Evolutionary conservation across 2,888 invertebrate species (phyloP).

Genomic region (Allolobophora icterica): DNA sequence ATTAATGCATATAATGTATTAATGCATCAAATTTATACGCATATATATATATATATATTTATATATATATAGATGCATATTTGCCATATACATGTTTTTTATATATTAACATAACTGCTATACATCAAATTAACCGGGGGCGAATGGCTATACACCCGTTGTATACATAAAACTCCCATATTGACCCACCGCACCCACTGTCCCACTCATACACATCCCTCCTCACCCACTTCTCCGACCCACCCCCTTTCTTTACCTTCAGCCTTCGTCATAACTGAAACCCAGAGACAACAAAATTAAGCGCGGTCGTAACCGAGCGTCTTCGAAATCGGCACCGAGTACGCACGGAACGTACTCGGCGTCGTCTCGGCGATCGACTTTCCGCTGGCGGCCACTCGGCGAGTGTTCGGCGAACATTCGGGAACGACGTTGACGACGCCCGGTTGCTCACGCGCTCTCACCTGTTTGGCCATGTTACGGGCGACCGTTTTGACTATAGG

Average conservation of each 20-base stretch:
- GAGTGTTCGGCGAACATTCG: not conserved
- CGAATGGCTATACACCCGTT: not conserved
- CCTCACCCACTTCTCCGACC: not conserved
- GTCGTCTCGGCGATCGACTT: not conserved
- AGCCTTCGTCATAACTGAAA: not conserved
- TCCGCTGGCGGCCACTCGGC: not conserved
- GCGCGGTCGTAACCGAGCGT: not conserved
- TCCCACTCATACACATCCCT: not conserved
- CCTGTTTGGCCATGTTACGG: no score
- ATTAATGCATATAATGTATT: not conserved
- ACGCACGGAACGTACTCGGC: not conserved
- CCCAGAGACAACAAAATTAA: not conserved
- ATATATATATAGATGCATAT: not conserved
- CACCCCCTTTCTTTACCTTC: not conserved
- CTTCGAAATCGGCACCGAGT: not conserved
- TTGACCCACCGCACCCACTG: not conserved
- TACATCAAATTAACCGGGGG: not conserved
- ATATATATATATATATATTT: not conserved
- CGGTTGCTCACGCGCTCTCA: not conserved
- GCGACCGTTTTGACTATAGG: not conserved
- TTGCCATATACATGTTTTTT: no score
- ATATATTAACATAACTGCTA: no score
- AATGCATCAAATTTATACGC: no score
- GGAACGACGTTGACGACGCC: not conserved
- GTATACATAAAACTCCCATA: not conserved